Percentiles rank a stretch among this genome's conserved stretches.
phyloP scores from a whole-genome alignment of 2,888 invertebrate species.

The Autographa pulchrina region DNA sequence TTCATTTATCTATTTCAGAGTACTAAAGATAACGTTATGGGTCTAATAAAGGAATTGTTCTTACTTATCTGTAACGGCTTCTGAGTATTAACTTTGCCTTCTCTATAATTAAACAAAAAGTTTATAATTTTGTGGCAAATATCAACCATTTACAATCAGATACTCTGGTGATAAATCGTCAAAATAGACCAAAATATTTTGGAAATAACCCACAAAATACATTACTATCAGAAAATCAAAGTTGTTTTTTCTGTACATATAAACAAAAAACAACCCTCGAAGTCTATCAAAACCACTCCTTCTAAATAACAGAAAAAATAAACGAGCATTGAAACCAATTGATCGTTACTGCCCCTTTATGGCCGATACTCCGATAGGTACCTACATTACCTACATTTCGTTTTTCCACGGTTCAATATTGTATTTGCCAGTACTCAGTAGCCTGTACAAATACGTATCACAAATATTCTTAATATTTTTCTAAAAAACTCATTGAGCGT shows the following conservation, averaged over 20 bases:
- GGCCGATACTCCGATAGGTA: neutral
- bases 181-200: no score
- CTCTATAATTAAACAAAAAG: neutral
- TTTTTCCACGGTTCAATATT: neutral
- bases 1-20: conserved; percentile 24
- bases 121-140: neutral
- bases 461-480: neutral
- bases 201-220: no score
- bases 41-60: neutral
- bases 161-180: no score
- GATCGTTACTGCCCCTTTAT: neutral
- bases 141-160: no score
- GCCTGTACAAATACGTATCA: neutral
- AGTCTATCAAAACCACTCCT: neutral
- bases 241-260: neutral
- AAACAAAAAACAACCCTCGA: neutral
- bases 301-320: neutral
- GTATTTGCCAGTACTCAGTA: neutral
- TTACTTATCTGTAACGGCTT: neutral
- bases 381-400: neutral
- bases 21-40: conserved; percentile 20
- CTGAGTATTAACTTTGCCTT: neutral
- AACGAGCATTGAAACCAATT: neutral
- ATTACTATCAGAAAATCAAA: neutral
- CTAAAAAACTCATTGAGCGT: neutral